A percentile compares a stretch with the other conserved stretches of the same genome.
Evolutionary conservation across 2,888 invertebrate species (phyloP).

Genomic region (Stenotaenia linearis): DNA sequence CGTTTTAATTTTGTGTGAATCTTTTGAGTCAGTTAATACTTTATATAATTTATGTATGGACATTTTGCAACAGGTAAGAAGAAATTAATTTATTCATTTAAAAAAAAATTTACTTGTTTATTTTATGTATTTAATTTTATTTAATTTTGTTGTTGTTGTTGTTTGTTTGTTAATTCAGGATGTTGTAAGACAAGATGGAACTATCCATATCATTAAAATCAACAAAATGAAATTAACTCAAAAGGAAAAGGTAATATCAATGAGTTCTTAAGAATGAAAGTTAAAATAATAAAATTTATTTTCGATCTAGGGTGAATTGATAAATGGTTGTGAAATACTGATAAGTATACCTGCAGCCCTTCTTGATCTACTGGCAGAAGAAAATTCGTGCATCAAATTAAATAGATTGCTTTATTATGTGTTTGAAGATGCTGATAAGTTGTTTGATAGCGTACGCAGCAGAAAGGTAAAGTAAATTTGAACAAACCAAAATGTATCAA

Average conservation of each 20-base stretch:
- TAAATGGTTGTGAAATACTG: constrained; percentile 65
- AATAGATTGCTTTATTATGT: constrained; percentile 60
- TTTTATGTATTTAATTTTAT: background rate
- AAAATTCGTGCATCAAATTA: constrained; percentile 54
- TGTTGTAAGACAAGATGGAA: background rate
- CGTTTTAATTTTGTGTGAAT: constrained; percentile 62
- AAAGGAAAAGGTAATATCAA: background rate
- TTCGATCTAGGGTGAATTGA: constrained; percentile 49
- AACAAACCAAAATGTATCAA: background rate
- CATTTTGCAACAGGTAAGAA: background rate
- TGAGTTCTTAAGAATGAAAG: background rate
- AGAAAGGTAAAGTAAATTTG: constrained; percentile 41
- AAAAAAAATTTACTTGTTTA: background rate
- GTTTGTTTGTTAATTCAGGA: background rate
- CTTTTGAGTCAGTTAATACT: constrained; percentile 50
- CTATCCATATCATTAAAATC: background rate
- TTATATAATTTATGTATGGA: constrained; percentile 39
- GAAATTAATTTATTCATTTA: too few relatives aligned
- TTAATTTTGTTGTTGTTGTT: too few relatives aligned
- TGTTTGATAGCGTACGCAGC: too few relatives aligned
- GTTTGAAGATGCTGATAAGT: constrained; percentile 65
- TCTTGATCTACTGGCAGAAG: constrained; percentile 51
- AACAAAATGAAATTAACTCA: background rate
- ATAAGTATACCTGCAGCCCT: constrained; percentile 62
- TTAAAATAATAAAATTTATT: constrained; percentile 26